These are phyloP conservation scores for Leucophora obtusa DNA, from an alignment of 2,888 invertebrate genomes.

Conservation along the genomic window DNA sequence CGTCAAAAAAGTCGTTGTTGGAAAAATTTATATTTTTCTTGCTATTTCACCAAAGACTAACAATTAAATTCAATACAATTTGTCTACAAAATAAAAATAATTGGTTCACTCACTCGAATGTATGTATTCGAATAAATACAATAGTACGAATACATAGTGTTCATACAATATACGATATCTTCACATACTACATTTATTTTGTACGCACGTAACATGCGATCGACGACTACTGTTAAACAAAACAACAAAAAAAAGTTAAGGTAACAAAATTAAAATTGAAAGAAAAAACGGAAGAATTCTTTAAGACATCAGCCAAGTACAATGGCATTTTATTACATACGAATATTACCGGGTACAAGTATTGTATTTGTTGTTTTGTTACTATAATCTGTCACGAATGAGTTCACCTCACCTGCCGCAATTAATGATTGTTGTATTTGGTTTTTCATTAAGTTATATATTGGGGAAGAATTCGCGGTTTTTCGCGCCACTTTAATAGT, in stretches of 20 bases:
- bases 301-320: constrained; percentile 56
- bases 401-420: constrained; percentile 65
- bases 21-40: constrained; percentile 21
- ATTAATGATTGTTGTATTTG: constrained; percentile 59
- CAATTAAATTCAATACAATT: constrained; percentile 64
- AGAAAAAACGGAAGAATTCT: constrained; percentile 60
- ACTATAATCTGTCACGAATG: constrained; percentile 65
- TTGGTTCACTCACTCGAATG: constrained; percentile 35
- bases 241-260: constrained; percentile 6
- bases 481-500: constrained; percentile 53
- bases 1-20: constrained; percentile 54
- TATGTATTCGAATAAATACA: constrained; percentile 1
- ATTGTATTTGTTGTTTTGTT: constrained; percentile 34
- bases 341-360: constrained; percentile 6
- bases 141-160: not conserved
- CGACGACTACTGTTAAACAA: constrained; percentile 23
- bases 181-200: not conserved
- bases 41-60: constrained; percentile 41
- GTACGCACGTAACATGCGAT: constrained; percentile 63
- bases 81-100: constrained; percentile 60
- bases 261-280: constrained; percentile 36
- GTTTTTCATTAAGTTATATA: constrained; percentile 31
- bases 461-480: constrained; percentile 63
- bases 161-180: not conserved
- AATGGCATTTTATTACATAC: constrained; percentile 59